phyloP scores from a whole-genome alignment of 1,140 invertebrate species.

The Augochlora pura region DNA sequence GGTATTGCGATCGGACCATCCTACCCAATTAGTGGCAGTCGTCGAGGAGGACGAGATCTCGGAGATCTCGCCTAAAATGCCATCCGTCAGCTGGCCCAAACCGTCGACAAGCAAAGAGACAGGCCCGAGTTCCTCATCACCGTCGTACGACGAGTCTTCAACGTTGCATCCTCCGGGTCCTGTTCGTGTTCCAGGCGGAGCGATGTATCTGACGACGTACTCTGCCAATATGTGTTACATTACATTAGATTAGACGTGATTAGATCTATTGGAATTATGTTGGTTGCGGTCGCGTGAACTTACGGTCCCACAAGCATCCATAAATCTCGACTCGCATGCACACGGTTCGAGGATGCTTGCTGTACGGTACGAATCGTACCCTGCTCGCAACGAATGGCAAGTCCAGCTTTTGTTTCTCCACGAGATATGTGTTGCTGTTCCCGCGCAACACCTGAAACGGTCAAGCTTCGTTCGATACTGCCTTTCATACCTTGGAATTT shows the following conservation, averaged over 20 bases:
- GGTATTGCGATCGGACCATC: constrained; percentile 88
- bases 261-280: no score
- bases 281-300: constrained; percentile 74
- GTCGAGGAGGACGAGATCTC: constrained; percentile 63
- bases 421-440: constrained; percentile 94
- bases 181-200: constrained; percentile 81
- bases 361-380: constrained; percentile 94
- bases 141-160: constrained; percentile 95
- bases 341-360: constrained; percentile 92
- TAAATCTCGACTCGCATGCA: constrained; percentile 96
- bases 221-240: constrained; percentile 65
- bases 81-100: constrained; percentile 91
- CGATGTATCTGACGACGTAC: constrained; percentile 84
- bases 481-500: not conserved
- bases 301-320: constrained; percentile 92
- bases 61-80: constrained; percentile 70
- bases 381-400: constrained; percentile 92
- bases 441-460: constrained; percentile 89
- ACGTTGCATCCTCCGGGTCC: constrained; percentile 88
- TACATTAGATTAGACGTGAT: no score
- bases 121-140: constrained; percentile 82
- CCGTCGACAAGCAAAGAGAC: constrained; percentile 83
- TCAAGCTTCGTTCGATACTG: not conserved
- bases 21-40: constrained; percentile 85
- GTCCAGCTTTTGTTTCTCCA: constrained; percentile 88